Evolutionary conservation across 2,888 invertebrate species (phyloP), one percentile per base, ranked within the genome.

Genomic region (Leucophenga montana): DNA sequence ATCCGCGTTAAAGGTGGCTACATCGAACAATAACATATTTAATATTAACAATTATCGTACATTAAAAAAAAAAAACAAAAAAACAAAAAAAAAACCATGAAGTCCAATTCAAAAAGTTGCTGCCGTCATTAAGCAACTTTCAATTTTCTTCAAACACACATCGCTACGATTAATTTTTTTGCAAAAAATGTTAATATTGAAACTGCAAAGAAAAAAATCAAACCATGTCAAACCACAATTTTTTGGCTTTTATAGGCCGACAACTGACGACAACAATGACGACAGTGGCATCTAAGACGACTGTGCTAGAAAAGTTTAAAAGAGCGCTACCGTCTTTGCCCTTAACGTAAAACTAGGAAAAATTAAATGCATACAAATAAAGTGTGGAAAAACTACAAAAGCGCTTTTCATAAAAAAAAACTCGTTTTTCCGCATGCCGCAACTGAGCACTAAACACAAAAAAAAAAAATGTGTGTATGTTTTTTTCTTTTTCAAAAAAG

Each of bases 341-440:
- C 77, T 78, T 79, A 78, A 79, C 77, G 72, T 68, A 57, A 71
- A 57, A 70, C 71, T 69, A 57, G 66, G 79, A 76, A 70, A 78
- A 80, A 73, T n/a, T n/a, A n/a, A 76, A 27, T 20, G 18, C 0
- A 22, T 6, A 66, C 20, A 39, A 44, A 14, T 16, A 44, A 48
- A 62, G 68, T 66, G 53, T 44, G 56, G 56, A 68, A 27, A 22
- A 56, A 18, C 13, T 16, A 56, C 56, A 56, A 11, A 56, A 6
- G 56, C 56, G 39, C 39, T 39, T 39, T 39, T 75, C 73, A 75
- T 73, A 73, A 67, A 69, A 67, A 69, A 75, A 83, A 84, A 85
- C 86, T 78, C 77, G 84, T 84, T 85, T 78, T 79, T 84, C 86
- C 80, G 78, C 86, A 85, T 85, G 85, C 85, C 86, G 78, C 74